Evolutionary conservation across 92 coral and sea anemone species (phyloP).

Genomic region (Zoanthus sansibaricus): DNA sequence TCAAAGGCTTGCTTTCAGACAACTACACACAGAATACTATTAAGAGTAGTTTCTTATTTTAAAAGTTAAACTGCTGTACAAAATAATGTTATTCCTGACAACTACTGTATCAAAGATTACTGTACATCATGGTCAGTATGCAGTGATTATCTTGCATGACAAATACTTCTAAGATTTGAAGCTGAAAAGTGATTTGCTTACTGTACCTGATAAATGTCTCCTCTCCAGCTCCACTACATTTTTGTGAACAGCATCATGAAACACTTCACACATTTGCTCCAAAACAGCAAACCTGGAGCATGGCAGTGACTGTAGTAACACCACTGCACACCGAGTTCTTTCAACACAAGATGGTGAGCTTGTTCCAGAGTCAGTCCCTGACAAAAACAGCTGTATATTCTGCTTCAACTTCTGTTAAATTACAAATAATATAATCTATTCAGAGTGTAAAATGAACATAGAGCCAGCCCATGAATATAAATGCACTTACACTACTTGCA

Average conservation of each 20-base stretch:
- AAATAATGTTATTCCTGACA: neutral
- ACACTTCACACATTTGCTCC: conserved; percentile 96
- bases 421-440: neutral
- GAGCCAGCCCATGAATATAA: too few relatives aligned
- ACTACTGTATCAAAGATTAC: neutral
- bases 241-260: conserved; percentile 95
- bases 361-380: conserved; percentile 69
- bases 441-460: too few relatives aligned
- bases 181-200: conserved; percentile 10
- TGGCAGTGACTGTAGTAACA: conserved; percentile 87
- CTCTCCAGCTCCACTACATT: conserved; percentile 91
- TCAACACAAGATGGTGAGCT: conserved; percentile 72
- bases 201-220: conserved; percentile 78
- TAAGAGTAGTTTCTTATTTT: too few relatives aligned
- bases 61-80: too few relatives aligned
- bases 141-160: neutral
- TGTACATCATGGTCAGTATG: neutral
- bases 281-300: conserved; percentile 95
- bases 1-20: too few relatives aligned
- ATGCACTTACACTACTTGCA: too few relatives aligned
- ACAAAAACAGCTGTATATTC: conserved; percentile 81
- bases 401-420: conserved; percentile 59
- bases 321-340: conserved; percentile 87
- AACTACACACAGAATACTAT: too few relatives aligned
- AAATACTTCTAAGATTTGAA: too few relatives aligned